Base-by-base conservation (phyloP, 2,888 invertebrate genomes). In the Caenorhabditis wallacei region DNA sequence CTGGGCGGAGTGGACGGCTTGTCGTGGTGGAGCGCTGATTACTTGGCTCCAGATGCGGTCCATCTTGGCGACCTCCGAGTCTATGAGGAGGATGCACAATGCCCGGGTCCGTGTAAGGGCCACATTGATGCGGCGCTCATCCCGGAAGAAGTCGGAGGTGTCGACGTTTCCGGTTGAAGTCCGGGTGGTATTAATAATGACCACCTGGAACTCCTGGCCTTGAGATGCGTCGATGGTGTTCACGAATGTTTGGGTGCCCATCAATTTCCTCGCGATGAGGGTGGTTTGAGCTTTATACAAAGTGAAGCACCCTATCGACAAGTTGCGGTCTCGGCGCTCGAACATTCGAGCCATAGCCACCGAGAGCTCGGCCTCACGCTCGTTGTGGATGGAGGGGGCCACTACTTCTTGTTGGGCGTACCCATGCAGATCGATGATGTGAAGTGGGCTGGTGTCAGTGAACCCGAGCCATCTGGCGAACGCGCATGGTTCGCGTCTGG, bases 141-240 rank as follows among this genome's bases (percentile, higher is more conserved):
- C 48, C 1, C 8, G 7, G 48, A 48, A 18, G 48, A 48, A 48
- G n/a, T n/a, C n/a, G 18, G 18, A 18, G 2, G 48, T 18, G 48
- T 5, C 18, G 2, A 2, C 18, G 18, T n/a, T 3, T 1, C 48
- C 48, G n/a, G 1, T 18, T 1, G 18, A 18, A 8, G 48, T 4
- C 18, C 48, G 48, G 18, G 48, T 48, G 22, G 53, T 53, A 24
- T 13, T 7, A 1, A 53, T 11, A 10, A 53, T 53, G 3, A 16
- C 16, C 8, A 24, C 53, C 1, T 53, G 8, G 53, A 53, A 53
- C 53, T 53, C 53, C 53, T 53, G 53, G 13, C 53, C 53, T 24
- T 53, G 53, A 10, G 53, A 22, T 11, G 22, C 53, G 24, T 53
- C 53, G 53, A 53, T 24, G 1, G 53, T 53, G 22, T 11, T 11